Percentiles rank a stretch among this genome's conserved stretches.
phyloP scores from a whole-genome alignment of 2,113 vertebrate genomes.

The Cyanoramphus novaezelandiae region DNA sequence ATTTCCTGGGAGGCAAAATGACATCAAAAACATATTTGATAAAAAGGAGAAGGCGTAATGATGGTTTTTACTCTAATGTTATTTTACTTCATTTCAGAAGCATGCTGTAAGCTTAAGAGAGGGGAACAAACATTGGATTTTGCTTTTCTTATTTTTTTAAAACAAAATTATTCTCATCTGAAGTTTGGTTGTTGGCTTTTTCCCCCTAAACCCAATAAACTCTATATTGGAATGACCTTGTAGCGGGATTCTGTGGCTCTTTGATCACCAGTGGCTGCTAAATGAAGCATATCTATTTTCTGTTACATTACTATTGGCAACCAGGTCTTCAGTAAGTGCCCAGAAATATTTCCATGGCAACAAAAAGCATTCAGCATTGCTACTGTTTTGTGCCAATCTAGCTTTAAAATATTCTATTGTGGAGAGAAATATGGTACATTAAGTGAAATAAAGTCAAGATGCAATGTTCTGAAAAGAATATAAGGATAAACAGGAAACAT shows the following conservation, averaged over 20 bases:
- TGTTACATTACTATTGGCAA: slow-evolving; percentile 82
- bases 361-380: slow-evolving; percentile 80
- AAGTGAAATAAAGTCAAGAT: slow-evolving; percentile 77
- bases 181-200: neutral
- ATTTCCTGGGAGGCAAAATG: slow-evolving; percentile 66
- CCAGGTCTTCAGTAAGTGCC: slow-evolving; percentile 77
- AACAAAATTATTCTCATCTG: neutral
- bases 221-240: slow-evolving; percentile 64
- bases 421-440: slow-evolving; percentile 74
- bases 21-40: slow-evolving; percentile 32
- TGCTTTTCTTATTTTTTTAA: neutral
- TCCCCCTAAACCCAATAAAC: slow-evolving; percentile 39
- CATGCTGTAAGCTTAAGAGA: neutral
- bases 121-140: neutral
- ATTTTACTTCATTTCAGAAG: slow-evolving; percentile 17
- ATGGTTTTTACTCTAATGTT: slow-evolving; percentile 43
- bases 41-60: slow-evolving; percentile 53
- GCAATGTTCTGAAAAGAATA: slow-evolving; percentile 71
- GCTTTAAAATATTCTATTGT: slow-evolving; percentile 80
- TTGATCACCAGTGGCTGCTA: slow-evolving; percentile 75
- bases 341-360: slow-evolving; percentile 84
- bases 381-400: slow-evolving; percentile 81
- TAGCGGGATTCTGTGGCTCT: slow-evolving; percentile 66
- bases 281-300: slow-evolving; percentile 81
- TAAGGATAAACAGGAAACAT: slow-evolving; percentile 72